phyloP scores from a whole-genome alignment of 2,888 invertebrate genomes.

The Pecten maximus region DNA sequence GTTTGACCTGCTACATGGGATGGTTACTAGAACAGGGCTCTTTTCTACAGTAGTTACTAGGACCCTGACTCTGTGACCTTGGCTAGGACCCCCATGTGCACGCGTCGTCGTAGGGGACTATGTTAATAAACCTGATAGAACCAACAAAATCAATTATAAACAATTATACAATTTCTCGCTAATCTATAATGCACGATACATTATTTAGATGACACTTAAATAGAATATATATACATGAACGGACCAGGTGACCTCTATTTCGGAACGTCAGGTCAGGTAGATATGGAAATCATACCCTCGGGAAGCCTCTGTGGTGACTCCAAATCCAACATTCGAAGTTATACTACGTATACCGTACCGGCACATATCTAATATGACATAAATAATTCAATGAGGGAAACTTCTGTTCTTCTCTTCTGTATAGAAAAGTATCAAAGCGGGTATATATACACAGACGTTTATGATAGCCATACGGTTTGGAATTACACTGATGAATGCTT shows the following conservation, averaged over 20 bases:
- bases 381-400: neutral
- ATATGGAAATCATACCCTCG: no score
- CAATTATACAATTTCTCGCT: neutral
- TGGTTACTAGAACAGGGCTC: neutral
- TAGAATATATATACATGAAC: no score
- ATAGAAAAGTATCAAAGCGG: no score
- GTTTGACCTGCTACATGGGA: neutral
- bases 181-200: neutral
- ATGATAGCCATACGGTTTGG: no score
- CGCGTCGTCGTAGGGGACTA: neutral
- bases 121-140: neutral
- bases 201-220: no score
- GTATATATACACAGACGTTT: no score
- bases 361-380: neutral
- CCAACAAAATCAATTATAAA: constrained; percentile 11
- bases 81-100: neutral
- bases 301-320: no score
- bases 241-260: no score
- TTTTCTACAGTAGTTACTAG: neutral
- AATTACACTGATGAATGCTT: no score
- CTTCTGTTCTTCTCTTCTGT: no score
- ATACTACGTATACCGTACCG: neutral
- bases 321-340: no score
- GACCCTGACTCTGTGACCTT: neutral
- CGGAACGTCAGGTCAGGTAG: no score